Percentiles rank a stretch among this genome's conserved stretches.
These are phyloP conservation scores for Danaus plexippus DNA, from an alignment of 1,140 invertebrate genomes.

Conservation along the genomic window DNA sequence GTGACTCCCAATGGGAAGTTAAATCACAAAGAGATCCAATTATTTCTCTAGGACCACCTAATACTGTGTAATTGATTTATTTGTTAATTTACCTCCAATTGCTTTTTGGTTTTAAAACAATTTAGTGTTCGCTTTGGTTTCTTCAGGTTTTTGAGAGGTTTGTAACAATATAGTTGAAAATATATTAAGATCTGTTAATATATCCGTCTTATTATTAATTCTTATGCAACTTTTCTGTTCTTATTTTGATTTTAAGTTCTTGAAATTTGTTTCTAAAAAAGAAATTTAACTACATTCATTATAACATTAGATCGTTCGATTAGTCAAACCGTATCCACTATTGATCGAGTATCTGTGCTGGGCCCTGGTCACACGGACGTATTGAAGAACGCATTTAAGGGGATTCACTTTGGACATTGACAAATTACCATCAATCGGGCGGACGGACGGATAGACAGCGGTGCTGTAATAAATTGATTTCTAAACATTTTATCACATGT, in stretches of 20 bases:
- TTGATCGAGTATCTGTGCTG: constrained; percentile 9
- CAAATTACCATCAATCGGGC: constrained; percentile 17
- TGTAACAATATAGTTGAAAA: no score
- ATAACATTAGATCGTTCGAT: no score
- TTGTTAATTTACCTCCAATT: constrained; percentile 22
- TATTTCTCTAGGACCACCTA: constrained; percentile 47
- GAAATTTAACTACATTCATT: no score
- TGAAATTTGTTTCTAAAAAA: no score
- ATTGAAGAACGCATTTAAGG: constrained; percentile 21
- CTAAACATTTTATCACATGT: constrained; percentile 7
- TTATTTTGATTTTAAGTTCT: no score
- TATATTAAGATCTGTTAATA: no score
- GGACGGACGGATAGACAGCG: constrained; percentile 19
- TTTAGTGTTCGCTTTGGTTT: no score
- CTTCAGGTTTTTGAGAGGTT: no score
- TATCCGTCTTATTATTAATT: no score
- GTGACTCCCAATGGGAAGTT: constrained; percentile 18
- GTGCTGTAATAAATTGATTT: constrained; percentile 20
- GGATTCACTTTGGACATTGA: constrained; percentile 20
- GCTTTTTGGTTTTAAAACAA: constrained; percentile 3
- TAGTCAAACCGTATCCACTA: constrained; percentile 5
- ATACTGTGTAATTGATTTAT: constrained; percentile 58
- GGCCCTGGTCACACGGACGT: constrained; percentile 12
- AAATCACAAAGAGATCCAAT: constrained; percentile 40
- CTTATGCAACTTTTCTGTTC: no score